These are phyloP conservation scores for Cataglyphis livida DNA, from an alignment of 2,888 invertebrate species.

Conservation along the genomic window DNA sequence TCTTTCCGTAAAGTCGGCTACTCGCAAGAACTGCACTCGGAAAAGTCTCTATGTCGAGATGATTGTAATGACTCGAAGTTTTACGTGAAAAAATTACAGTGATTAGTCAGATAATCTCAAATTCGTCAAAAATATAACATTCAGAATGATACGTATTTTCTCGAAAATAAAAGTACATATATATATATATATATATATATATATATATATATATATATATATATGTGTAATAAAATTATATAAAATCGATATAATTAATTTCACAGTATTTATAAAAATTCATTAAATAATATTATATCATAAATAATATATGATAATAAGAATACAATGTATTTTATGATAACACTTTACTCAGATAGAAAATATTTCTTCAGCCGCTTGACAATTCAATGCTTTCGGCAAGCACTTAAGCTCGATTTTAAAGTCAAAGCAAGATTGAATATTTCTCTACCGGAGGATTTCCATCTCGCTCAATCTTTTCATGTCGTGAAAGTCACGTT, in stretches of 20 bases:
- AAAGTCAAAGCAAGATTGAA: slow-evolving; percentile 36
- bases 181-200: neutral
- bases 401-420: slow-evolving; percentile 41
- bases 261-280: slow-evolving; percentile 1
- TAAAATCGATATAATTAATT: slow-evolving; percentile 23
- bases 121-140: neutral
- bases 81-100: neutral
- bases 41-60: neutral
- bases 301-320: slow-evolving; percentile 7
- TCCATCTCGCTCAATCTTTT: neutral
- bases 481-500: slow-evolving; percentile 11
- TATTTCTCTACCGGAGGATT: slow-evolving; percentile 30
- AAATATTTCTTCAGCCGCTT: slow-evolving; percentile 38
- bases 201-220: neutral
- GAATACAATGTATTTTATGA: neutral
- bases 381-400: slow-evolving; percentile 40
- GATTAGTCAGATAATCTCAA: neutral
- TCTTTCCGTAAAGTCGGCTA: slow-evolving; percentile 26
- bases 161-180: neutral
- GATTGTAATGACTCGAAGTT: slow-evolving; percentile 22
- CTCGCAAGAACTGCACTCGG: neutral
- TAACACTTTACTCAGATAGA: neutral
- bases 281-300: slow-evolving; percentile 8
- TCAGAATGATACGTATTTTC: neutral
- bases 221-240: neutral